Evolutionary conservation across 2,113 vertebrate genomes (phyloP).

Genomic region (Syngnathus scovelli): DNA sequence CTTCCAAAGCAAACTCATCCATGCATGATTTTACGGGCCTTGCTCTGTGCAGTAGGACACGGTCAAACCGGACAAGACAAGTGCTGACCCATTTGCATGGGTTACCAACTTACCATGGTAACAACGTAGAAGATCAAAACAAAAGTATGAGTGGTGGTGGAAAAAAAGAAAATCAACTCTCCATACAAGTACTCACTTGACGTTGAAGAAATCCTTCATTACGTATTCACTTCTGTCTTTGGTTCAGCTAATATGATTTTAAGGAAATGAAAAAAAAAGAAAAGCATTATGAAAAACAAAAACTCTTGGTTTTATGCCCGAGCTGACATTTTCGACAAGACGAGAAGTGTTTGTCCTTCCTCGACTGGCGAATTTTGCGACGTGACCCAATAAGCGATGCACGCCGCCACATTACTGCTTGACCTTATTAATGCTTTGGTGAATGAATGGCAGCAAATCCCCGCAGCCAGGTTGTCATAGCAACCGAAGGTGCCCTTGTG

Average conservation of each 20-base stretch:
- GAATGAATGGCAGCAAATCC: conserved; percentile 6
- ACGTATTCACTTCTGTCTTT: neutral
- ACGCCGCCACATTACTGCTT: neutral
- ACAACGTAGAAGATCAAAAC: neutral
- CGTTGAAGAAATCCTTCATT: neutral
- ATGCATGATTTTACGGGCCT: neutral
- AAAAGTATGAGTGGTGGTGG: neutral
- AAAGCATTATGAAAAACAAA: neutral
- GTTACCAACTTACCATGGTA: neutral
- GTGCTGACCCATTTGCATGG: neutral
- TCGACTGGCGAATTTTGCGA: neutral
- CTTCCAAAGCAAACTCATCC: neutral
- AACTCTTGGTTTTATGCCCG: neutral
- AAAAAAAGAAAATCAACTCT: neutral
- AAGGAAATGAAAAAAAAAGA: no score
- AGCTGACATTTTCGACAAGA: neutral
- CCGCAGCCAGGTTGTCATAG: conserved; percentile 1
- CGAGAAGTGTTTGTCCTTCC: neutral
- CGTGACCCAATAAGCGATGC: neutral
- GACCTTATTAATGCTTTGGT: conserved; percentile 11
- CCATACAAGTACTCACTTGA: neutral
- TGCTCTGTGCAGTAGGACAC: neutral
- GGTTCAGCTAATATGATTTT: neutral
- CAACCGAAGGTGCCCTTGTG: conserved; percentile 6
- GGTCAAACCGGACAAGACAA: neutral